Evolutionary conservation across 2,113 vertebrate species (phyloP).

Genomic region (Dissostichus mawsoni): DNA sequence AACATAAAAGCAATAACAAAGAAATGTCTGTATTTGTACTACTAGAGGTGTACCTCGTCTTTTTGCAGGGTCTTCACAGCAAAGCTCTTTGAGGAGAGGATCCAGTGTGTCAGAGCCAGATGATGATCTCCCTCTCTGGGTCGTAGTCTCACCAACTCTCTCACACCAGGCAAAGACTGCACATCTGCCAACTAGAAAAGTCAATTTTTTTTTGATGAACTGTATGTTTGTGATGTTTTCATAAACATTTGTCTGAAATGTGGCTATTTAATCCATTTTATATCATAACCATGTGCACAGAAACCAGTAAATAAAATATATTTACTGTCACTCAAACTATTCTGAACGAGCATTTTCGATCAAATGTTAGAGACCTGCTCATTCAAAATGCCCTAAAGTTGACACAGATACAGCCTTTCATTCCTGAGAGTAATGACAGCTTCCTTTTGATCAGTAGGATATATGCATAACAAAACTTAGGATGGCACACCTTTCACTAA

Average conservation of each 20-base stretch:
- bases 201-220: too few relatives aligned
- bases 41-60: conserved; percentile 85
- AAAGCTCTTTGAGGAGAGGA: conserved; percentile 93
- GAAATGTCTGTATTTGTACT: not conserved
- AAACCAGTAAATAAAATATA: not conserved
- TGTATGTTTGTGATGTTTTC: not conserved
- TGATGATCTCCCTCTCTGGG: conserved; percentile 81
- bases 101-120: conserved; percentile 92
- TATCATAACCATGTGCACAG: not conserved
- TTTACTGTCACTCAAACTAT: too few relatives aligned
- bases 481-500: not conserved
- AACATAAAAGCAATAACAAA: not conserved
- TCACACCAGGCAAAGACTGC: conserved; percentile 87
- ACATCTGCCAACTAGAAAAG: conserved; percentile 89
- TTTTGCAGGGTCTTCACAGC: conserved; percentile 90
- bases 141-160: conserved; percentile 86
- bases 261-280: not conserved
- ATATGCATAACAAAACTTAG: not conserved
- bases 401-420: not conserved
- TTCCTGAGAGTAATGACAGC: not conserved
- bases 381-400: not conserved
- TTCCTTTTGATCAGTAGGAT: not conserved
- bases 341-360: not conserved
- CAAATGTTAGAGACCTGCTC: not conserved
- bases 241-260: not conserved